These are phyloP conservation scores for Alectoris magna DNA, from an alignment of 2,797 vertebrate genomes.

Conservation along the genomic window DNA sequence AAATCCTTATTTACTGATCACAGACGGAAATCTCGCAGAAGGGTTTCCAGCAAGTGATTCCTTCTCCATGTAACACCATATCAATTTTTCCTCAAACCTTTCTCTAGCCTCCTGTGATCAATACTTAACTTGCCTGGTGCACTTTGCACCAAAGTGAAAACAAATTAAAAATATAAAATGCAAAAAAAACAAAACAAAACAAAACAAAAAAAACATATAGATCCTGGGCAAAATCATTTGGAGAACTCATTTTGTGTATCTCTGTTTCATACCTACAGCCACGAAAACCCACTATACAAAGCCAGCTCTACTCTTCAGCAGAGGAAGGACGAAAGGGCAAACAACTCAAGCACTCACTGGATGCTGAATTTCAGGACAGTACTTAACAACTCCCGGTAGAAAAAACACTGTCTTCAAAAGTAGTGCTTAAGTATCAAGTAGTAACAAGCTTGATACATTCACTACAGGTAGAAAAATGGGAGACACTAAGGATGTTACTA, in stretches of 20 bases:
- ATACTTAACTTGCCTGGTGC: not conserved
- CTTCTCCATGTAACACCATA: not conserved
- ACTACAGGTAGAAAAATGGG: not conserved
- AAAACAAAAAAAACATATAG: not conserved
- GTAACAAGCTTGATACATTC: not conserved
- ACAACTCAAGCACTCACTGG: not conserved
- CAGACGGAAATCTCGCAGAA: not conserved
- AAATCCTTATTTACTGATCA: not conserved
- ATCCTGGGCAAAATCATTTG: not conserved
- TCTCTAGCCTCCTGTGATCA: not conserved
- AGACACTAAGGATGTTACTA: not conserved
- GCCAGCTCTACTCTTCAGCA: not conserved
- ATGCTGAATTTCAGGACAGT: not conserved
- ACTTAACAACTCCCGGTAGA: not conserved
- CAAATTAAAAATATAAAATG: not conserved
- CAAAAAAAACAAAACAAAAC: conserved; percentile 1
- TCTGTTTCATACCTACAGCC: not conserved
- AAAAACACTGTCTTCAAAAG: not conserved
- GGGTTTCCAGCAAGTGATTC: not conserved
- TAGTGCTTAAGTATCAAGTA: not conserved
- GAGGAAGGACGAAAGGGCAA: not conserved
- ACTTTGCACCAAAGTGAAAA: not conserved
- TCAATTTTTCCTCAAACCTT: not conserved
- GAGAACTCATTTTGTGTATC: not conserved
- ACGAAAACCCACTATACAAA: not conserved